These are phyloP conservation scores for Poecile atricapillus DNA, from an alignment of 2,113 vertebrate species.

Conservation along the genomic window DNA sequence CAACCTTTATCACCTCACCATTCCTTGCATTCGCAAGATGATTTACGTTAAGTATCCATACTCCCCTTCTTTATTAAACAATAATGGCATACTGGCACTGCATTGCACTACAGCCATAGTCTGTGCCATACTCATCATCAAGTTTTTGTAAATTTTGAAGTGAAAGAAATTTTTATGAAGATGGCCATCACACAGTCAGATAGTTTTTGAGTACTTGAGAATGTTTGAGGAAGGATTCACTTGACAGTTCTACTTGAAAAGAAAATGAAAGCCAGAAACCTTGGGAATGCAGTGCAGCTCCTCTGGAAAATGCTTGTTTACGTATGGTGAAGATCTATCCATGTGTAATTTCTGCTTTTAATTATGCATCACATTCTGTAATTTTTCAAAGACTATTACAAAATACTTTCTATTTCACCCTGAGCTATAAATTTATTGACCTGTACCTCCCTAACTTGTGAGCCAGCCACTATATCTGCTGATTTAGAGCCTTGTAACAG, in stretches of 20 bases:
- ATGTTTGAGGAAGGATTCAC: neutral
- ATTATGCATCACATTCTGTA: neutral
- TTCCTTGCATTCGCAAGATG: constrained; percentile 8
- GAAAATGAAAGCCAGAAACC: neutral
- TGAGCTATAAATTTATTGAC: neutral
- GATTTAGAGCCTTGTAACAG: neutral
- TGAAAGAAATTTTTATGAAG: neutral
- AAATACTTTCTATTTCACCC: neutral
- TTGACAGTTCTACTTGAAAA: neutral
- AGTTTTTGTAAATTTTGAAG: neutral
- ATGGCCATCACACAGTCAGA: neutral
- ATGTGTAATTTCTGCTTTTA: neutral
- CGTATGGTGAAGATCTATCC: neutral
- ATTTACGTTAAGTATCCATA: neutral
- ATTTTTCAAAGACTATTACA: neutral
- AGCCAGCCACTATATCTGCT: neutral
- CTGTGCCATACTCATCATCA: rapidly evolving
- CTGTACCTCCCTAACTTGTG: neutral
- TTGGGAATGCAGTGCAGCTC: neutral
- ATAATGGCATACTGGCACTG: neutral
- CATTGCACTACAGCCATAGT: neutral
- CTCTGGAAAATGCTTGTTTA: neutral
- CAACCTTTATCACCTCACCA: constrained; percentile 43
- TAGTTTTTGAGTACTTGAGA: neutral
- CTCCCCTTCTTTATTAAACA: neutral